Base-by-base conservation (phyloP, 2,888 invertebrate species). In the Apamea monoglypha region DNA sequence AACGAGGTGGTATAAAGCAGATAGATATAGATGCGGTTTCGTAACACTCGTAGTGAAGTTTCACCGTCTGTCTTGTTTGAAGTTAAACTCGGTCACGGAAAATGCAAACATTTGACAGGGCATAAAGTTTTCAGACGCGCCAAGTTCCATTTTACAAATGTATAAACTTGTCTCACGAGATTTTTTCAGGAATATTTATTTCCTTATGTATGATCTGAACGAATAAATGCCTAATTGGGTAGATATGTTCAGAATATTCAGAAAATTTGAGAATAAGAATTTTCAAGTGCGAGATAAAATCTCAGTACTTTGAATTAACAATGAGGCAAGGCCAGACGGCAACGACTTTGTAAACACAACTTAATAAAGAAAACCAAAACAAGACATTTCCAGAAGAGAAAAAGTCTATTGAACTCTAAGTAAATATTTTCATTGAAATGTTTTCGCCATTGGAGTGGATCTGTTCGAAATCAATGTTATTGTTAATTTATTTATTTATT, bases 401-500 rank as follows among this genome's bases (percentile, higher is more conserved):
- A 21, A 50, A 36, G 12, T 8, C 7, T 25, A 79, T 72, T 76
- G 70, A 78, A 64, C 59, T 83, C 14, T 4, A 67, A 64, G 6
- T 61, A 70, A 72, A 83, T 72, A 25, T 66, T 74, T 74, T 74
- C 40, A 72, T 77, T 79, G 40, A 70, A 74, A 67, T 25, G 40
- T 77, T 75, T 78, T 79, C 53, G 32, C 36, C 36, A 61, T 50
- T 50, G 40, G 61, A 67, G 74, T 59, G 73, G 70, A 76, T 74
- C 71, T 66, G 76, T 76, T 74, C 73, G 76, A 75, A 79, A 81
- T 80, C 64, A 75, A 87, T 74, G 72, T 80, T 80, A 78, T 80
- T 71, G 59, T 78, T 74, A 76, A 80, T 78, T 91, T 92, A 90
- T 93, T 92, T 92, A 91, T 36, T 36, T 36, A 36, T 92, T 92